These are phyloP conservation scores for Sebastes nivosus DNA, from an alignment of 2,797 vertebrate genomes.

Conservation along the genomic window DNA sequence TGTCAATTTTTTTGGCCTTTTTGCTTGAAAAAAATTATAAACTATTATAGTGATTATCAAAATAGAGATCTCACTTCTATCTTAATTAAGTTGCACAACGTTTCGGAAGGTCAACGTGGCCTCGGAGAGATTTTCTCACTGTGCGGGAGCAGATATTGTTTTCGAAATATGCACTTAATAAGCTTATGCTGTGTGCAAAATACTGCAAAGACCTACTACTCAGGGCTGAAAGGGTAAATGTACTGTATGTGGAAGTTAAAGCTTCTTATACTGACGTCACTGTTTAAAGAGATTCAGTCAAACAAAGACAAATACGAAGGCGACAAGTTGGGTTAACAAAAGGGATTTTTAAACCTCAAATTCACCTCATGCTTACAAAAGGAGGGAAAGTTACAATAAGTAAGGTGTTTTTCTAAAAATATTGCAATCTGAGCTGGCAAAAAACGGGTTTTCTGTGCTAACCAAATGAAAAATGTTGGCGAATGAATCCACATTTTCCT, in stretches of 20 bases:
- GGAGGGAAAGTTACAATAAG: background rate
- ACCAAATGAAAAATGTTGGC: background rate
- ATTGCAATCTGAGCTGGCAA: background rate
- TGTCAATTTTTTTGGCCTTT: background rate
- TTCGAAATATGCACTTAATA: constrained; percentile 43
- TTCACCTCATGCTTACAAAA: constrained; percentile 11
- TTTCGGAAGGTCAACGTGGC: constrained; percentile 1
- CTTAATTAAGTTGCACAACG: background rate
- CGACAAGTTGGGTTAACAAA: background rate
- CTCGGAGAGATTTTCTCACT: background rate
- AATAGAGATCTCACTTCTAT: background rate
- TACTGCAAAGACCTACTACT: constrained; percentile 18
- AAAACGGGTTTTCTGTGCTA: background rate
- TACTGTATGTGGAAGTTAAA: constrained; percentile 3
- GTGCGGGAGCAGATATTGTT: constrained; percentile 15
- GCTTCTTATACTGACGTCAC: background rate
- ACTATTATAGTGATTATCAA: background rate
- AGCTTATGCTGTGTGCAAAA: constrained; percentile 57
- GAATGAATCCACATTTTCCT: background rate
- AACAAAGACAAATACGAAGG: constrained; percentile 14
- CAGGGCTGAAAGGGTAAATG: background rate
- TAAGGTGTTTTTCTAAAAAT: background rate
- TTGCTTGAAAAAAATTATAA: background rate
- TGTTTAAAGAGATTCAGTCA: background rate
- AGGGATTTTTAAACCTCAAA: background rate